phyloP scores from a whole-genome alignment of 2,888 invertebrate species.

The Heliconius hortense region DNA sequence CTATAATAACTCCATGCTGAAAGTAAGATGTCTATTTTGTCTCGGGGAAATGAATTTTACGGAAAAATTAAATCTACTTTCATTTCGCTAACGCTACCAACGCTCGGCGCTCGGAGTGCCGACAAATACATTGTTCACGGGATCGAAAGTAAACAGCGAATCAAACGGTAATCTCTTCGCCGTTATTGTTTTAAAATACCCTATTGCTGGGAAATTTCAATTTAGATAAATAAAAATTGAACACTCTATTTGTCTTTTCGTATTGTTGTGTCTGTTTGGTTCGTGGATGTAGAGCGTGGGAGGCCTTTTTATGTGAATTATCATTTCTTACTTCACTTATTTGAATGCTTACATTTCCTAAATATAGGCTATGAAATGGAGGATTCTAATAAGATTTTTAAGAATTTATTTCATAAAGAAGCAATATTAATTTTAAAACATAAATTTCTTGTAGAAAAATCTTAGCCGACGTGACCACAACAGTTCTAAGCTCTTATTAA shows the following conservation, averaged over 20 bases:
- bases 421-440: background rate
- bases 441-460: background rate
- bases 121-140: conserved; percentile 45
- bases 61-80: conserved; percentile 56
- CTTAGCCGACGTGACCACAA: conserved; percentile 47
- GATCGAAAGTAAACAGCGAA: conserved; percentile 46
- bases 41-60: conserved; percentile 41
- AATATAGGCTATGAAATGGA: background rate
- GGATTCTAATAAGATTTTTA: background rate
- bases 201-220: conserved; percentile 41
- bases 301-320: background rate
- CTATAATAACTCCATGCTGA: too few relatives aligned
- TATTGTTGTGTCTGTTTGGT: conserved; percentile 10
- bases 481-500: background rate
- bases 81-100: conserved; percentile 31
- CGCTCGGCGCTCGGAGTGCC: conserved; percentile 21
- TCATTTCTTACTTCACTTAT: background rate
- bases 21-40: too few relatives aligned
- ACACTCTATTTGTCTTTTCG: conserved; percentile 54
- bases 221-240: conserved; percentile 34
- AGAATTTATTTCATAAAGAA: background rate
- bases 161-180: conserved; percentile 41
- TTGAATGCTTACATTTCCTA: background rate
- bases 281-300: background rate
- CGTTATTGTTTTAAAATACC: conserved; percentile 41